Base-by-base conservation (phyloP, 2,888 invertebrate genomes). In the Altica lythri region DNA sequence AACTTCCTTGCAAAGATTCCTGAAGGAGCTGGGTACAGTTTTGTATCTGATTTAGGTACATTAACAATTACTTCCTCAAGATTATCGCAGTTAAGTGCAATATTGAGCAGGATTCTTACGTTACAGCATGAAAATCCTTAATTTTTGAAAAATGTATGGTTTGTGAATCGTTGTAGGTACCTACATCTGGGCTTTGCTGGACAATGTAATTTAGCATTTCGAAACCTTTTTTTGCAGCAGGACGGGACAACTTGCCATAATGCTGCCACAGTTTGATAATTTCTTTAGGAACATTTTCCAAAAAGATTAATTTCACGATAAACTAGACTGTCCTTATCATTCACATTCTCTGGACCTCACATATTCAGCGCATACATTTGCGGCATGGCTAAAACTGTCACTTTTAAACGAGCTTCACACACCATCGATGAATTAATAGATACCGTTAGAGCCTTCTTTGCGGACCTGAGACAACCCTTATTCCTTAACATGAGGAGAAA, bases 361-460 rank as follows among this genome's bases (percentile, higher is more conserved):
- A 12, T 30, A 12, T 6, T 6, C 12, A 27, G 13, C 12, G 38
- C 10, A 16, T 38, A 38, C 9, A 19, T 38, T 38, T 3, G 17
- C 8, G 37, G 3, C 37, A 9, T 17, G 8, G 8, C 16, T n/a
- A 16, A 42, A 42, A 47, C 50, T 45, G 55, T 25, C 32, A 55
- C 49, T 57, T 55, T 53, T 47, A 44, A 53, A 27, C 4, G 4
- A 9, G 4, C 9, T n/a, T n/a, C 9, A 27, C 27, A 27, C 6
- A 27, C 27, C 27, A 27, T 27, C 27, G 27, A 5, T 10, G 12
- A 12, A 5, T 4, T 30, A 30, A 30, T 10, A 12, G 30, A 30
- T 18, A 13, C 19, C 19, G 12, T 38, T 38, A 38, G 38, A 38
- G 38, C 10, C 38, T 38, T 38, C 38, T 38, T 38, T 19, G 2